Percentiles rank a stretch among this genome's conserved stretches.
phyloP scores from a whole-genome alignment of 2,888 invertebrate species.

The Loripinus fragilis region DNA sequence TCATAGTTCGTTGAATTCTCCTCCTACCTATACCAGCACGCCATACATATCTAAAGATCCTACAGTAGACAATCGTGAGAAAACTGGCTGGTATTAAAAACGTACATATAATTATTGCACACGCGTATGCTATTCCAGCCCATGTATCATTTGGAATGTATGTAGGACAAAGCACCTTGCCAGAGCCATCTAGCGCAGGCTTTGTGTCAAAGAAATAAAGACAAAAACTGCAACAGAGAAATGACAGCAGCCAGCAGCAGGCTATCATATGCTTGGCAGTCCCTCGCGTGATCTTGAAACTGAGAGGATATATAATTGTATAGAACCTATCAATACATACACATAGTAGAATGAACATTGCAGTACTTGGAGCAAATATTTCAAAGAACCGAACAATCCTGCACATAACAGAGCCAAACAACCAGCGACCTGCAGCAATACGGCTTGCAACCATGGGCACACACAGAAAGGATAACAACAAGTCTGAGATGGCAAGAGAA shows the following conservation, averaged over 20 bases:
- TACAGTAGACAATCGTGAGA: slow-evolving; percentile 65
- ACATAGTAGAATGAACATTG: slow-evolving; percentile 72
- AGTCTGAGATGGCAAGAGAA: slow-evolving; percentile 75
- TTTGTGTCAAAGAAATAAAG: slow-evolving; percentile 73
- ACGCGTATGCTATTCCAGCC: slow-evolving; percentile 65
- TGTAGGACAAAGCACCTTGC: slow-evolving; percentile 61
- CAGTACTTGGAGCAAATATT: slow-evolving; percentile 62
- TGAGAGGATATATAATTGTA: slow-evolving; percentile 81
- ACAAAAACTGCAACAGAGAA: slow-evolving; percentile 65
- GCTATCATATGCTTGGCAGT: slow-evolving; percentile 79
- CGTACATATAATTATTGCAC: slow-evolving; percentile 60
- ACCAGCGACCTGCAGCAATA: slow-evolving; percentile 68
- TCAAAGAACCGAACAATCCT: slow-evolving; percentile 74
- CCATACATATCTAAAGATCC: slow-evolving; percentile 77
- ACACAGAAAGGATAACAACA: slow-evolving; percentile 66
- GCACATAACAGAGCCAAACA: slow-evolving; percentile 73
- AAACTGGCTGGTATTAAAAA: slow-evolving; percentile 70
- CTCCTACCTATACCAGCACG: slow-evolving; percentile 61
- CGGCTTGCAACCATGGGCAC: slow-evolving; percentile 72
- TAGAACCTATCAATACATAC: slow-evolving; percentile 81
- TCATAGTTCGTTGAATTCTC: slow-evolving; percentile 72
- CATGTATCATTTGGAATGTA: slow-evolving; percentile 62
- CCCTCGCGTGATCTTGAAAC: slow-evolving; percentile 80
- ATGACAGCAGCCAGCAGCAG: slow-evolving; percentile 67
- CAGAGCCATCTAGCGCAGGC: background rate